Base-by-base conservation (phyloP, 2,113 vertebrate species). In the Struthio camelus region DNA sequence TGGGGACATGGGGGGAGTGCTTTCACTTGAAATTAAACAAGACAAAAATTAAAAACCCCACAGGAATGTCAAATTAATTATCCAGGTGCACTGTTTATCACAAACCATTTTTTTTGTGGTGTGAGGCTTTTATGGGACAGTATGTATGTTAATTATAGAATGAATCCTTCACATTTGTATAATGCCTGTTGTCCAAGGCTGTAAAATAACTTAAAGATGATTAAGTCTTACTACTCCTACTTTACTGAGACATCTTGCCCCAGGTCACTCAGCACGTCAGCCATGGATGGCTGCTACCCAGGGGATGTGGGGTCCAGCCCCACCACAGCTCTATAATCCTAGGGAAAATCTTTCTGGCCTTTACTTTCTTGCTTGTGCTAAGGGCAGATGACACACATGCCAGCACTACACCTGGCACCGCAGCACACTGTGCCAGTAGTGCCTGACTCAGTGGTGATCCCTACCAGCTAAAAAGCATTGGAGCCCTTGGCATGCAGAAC, bases 401-500 rank as follows among this genome's bases (percentile, higher is more conserved):
- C 66, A 79, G 78, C 38, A 36, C 27, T 0, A 3, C 58, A 71
- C 11, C 75, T 54, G 80, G 8, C n/a, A 44, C 14, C 64, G 24
- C 34, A n/a, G 0, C 1, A 0, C 9, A 1, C 42, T 25, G 18
- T 18, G 5, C 8, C 76, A 38, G n/a, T n/a, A n/a, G n/a, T n/a
- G n/a, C n/a, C n/a, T n/a, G n/a, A n/a, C n/a, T n/a, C 17, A 13
- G 0, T n/a, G n/a, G 11, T 0, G 0, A 34, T 76, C 25, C 18
- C 76, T 25, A 17, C 25, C 58, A 66, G 23, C 44, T 56, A 40
- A 59, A 69, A 67, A 38, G 15, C 19, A 3, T 44, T 9, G 30
- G n/a, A 73, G 28, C 22, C 23, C 40, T 11, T 22, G 1, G 27
- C 38, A 38, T 56, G 34, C 36, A 65, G 32, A 34, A 8, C 34